Evolutionary conservation across 2,888 invertebrate genomes (phyloP).

Genomic region (Tethea ocularis): DNA sequence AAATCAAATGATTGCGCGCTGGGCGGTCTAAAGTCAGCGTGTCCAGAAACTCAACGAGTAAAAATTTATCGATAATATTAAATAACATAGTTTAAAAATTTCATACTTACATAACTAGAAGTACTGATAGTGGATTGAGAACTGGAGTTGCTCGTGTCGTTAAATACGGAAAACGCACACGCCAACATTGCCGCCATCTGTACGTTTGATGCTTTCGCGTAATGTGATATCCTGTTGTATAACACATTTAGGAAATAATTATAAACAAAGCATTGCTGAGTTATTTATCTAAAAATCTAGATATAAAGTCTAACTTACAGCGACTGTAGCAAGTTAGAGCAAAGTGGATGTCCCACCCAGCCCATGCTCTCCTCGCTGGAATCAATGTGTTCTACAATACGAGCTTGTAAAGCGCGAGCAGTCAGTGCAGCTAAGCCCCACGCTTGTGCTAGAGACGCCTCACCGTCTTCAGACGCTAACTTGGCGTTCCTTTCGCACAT

Average conservation of each 20-base stretch:
- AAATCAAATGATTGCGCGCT: too few relatives aligned
- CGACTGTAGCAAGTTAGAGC: slow-evolving; percentile 92
- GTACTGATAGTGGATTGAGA: slow-evolving; percentile 83
- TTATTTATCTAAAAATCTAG: background rate
- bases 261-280: too few relatives aligned
- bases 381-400: slow-evolving; percentile 62
- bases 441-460: slow-evolving; percentile 92
- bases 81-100: too few relatives aligned
- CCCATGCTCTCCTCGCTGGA: slow-evolving; percentile 87
- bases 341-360: slow-evolving; percentile 94
- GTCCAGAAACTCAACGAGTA: too few relatives aligned
- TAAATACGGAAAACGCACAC: slow-evolving; percentile 91
- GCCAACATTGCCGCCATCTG: slow-evolving; percentile 98
- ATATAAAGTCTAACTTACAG: slow-evolving; percentile 84
- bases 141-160: slow-evolving; percentile 76
- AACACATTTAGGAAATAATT: background rate
- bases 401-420: slow-evolving; percentile 74
- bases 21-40: too few relatives aligned
- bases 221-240: slow-evolving; percentile 88
- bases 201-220: slow-evolving; percentile 91
- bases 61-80: too few relatives aligned
- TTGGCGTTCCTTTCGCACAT: slow-evolving; percentile 93
- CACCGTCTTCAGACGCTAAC: slow-evolving; percentile 89
- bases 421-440: slow-evolving; percentile 93
- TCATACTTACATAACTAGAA: slow-evolving; percentile 70